Base-by-base conservation (phyloP, 1,140 invertebrate species). In the Macrosteles quadrilineatus region DNA sequence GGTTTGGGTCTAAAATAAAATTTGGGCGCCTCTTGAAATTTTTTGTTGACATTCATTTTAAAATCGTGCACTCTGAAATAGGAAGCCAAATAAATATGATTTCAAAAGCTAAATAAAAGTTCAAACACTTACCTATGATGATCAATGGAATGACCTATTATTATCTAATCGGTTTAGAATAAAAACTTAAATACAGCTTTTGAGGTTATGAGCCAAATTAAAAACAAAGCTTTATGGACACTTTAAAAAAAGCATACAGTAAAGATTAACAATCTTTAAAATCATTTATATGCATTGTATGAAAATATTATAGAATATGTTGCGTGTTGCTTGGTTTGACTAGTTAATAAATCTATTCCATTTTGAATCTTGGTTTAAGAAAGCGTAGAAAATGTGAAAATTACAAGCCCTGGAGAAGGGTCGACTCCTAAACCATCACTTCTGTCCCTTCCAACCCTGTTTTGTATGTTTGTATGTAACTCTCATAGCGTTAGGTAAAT, bases 301-400 rank as follows among this genome's bases (percentile, higher is more conserved):
- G n/a, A n/a, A n/a, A n/a, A n/a, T n/a, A n/a, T n/a, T n/a, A n/a
- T n/a, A n/a, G n/a, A n/a, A n/a, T n/a, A n/a, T n/a, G n/a, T n/a
- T n/a, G n/a, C n/a, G n/a, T n/a, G n/a, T n/a, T n/a, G n/a, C n/a
- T n/a, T n/a, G n/a, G n/a, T n/a, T n/a, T n/a, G n/a, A n/a, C n/a
- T n/a, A n/a, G n/a, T n/a, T n/a, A 30, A 59, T 27, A 59, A 59
- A 59, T 27, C 25, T 59, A 59, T 59, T 14, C 27, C 9, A 59
- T 29, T 27, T 25, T 30, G 55, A 29, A 59, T 11, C 55, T 59
- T 27, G 55, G 12, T 25, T 9, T 6, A 59, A 23, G 2, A 59
- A 27, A 59, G 12, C 9, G 6, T 29, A 27, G 6, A 29, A 29
- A 59, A 59, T 9, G 12, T 4, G 21, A 30, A 59, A 27, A 27